Evolutionary conservation across 1,140 invertebrate species (phyloP).

Genomic region (Lepidurus couesii): DNA sequence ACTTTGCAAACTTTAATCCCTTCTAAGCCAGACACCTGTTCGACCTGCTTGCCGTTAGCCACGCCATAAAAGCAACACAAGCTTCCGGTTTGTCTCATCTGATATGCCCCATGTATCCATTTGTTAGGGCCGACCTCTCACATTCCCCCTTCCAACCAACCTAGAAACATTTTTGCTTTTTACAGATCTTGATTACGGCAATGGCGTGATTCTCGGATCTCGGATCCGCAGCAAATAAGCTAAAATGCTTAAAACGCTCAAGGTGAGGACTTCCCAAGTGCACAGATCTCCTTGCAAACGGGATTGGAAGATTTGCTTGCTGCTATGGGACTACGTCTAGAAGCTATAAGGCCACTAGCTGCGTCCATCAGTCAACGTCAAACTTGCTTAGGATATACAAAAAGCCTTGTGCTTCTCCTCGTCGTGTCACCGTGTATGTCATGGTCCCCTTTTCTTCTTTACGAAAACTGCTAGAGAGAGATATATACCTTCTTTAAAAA

Average conservation of each 20-base stretch:
- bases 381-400: not conserved
- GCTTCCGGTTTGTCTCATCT: constrained; percentile 13
- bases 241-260: too few species aligned
- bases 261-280: not conserved
- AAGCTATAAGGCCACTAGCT: not conserved
- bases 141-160: too few species aligned
- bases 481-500: not conserved
- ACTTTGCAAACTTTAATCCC: not conserved
- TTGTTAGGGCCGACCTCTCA: not conserved
- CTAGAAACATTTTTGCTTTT: not conserved
- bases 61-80: not conserved
- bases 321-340: not conserved
- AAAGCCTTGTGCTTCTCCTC: not conserved
- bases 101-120: not conserved
- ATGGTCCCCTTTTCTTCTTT: not conserved
- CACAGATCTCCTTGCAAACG: not conserved
- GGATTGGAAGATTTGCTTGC: not conserved
- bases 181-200: not conserved
- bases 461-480: not conserved
- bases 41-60: not conserved
- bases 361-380: constrained; percentile 9
- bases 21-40: constrained; percentile 4
- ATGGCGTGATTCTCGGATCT: not conserved
- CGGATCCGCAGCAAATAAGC: not conserved
- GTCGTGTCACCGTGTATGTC: constrained; percentile 10